Percentiles rank a stretch among this genome's conserved stretches.
Evolutionary conservation across 2,797 vertebrate species (phyloP).

Genomic region (Acanthurus tractus): DNA sequence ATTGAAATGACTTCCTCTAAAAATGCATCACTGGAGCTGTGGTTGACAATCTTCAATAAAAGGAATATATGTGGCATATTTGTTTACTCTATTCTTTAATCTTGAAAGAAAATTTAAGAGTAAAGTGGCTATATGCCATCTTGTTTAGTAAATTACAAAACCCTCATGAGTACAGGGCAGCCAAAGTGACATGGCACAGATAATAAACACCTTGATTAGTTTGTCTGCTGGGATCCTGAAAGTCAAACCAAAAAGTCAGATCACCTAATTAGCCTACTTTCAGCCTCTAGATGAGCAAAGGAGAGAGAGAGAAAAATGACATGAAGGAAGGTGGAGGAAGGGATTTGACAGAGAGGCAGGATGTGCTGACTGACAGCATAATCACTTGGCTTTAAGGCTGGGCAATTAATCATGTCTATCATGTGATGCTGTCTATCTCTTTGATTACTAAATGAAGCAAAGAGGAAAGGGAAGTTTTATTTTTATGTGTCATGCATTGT

Average conservation of each 20-base stretch:
- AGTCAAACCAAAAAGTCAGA: conserved; percentile 37
- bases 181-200: neutral
- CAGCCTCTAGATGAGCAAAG: conserved; percentile 15
- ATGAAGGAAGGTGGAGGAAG: neutral
- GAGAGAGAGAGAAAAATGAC: neutral
- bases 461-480: neutral
- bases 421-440: neutral
- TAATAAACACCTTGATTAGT: conserved; percentile 1
- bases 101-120: conserved; percentile 1
- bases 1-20: neutral
- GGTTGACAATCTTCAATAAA: neutral
- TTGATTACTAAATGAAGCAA: neutral
- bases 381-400: conserved; percentile 26
- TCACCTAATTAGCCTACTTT: conserved; percentile 51
- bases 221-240: conserved; percentile 23
- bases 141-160: conserved; percentile 2
- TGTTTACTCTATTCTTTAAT: neutral
- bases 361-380: conserved; percentile 21
- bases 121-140: neutral
- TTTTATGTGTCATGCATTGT: neutral
- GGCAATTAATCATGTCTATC: conserved; percentile 20
- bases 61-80: neutral
- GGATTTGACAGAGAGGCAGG: conserved; percentile 1
- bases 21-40: neutral
- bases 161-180: conserved; percentile 7